Conservation (phyloP, 1,140 invertebrate species). For the Plodia interpunctella region DNA sequence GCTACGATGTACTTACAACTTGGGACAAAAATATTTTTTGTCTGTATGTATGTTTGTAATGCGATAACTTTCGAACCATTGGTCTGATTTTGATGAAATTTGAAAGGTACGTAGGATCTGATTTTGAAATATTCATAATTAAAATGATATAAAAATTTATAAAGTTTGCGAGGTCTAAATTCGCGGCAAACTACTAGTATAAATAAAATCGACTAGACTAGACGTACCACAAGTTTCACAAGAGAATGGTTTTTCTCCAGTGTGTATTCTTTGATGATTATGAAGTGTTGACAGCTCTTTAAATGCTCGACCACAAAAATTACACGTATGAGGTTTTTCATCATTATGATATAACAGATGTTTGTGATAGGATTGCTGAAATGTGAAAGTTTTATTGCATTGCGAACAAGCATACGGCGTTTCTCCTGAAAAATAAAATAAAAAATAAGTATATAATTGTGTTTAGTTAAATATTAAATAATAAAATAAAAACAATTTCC, state of each 20-base stretch:
- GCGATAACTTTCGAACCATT: too few species aligned
- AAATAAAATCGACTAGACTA: background rate
- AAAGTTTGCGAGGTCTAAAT: too few species aligned
- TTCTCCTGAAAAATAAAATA: constrained; percentile 80
- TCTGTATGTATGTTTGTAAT: too few species aligned
- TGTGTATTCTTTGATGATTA: constrained; percentile 92
- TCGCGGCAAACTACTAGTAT: too few species aligned
- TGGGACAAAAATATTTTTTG: too few species aligned
- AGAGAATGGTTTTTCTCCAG: constrained; percentile 93
- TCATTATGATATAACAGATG: constrained; percentile 91
- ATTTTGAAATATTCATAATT: too few species aligned
- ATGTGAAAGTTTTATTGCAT: constrained; percentile 93
- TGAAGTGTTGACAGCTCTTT: constrained; percentile 93
- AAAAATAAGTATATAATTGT: constrained; percentile 5
- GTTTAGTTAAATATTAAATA: background rate
- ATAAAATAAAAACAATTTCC: constrained; percentile 11
- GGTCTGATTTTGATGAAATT: too few species aligned
- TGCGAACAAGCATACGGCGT: constrained; percentile 91
- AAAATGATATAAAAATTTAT: too few species aligned
- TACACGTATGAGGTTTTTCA: constrained; percentile 89
- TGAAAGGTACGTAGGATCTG: too few species aligned
- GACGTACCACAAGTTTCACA: constrained; percentile 92
- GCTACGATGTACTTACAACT: too few species aligned
- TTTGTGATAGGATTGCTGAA: constrained; percentile 94
- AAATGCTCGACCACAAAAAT: constrained; percentile 88